These are phyloP conservation scores for Hyla sarda DNA, from an alignment of 2,113 vertebrate species.

Conservation along the genomic window DNA sequence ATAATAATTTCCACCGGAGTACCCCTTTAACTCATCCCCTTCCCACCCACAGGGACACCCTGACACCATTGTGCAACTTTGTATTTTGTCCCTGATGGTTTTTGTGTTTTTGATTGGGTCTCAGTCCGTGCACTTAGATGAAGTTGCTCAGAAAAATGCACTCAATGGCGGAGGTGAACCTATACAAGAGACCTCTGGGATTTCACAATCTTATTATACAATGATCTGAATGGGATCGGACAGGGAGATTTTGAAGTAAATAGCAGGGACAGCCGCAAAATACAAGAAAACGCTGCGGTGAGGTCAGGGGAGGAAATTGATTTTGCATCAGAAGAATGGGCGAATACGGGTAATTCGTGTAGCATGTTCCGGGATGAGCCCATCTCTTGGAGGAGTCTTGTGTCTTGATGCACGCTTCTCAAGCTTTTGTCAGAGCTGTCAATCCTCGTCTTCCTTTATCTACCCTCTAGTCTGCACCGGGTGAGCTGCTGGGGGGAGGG, in stretches of 20 bases:
- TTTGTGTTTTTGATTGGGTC: conserved; percentile 55
- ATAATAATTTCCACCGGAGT: too few relatives aligned
- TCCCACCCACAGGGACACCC: neutral
- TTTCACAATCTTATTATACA: conserved; percentile 63
- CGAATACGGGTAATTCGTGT: conserved; percentile 60
- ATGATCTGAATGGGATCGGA: conserved; percentile 56
- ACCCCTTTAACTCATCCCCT: too few relatives aligned
- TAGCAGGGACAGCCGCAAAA: conserved; percentile 22
- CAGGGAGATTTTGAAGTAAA: conserved; percentile 27
- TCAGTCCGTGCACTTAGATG: conserved; percentile 48
- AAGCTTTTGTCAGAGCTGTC: conserved; percentile 57
- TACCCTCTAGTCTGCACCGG: conserved; percentile 40
- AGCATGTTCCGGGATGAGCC: conserved; percentile 51
- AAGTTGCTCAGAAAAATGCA: conserved; percentile 59
- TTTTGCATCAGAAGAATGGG: conserved; percentile 64
- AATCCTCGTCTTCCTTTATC: conserved; percentile 35
- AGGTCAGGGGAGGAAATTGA: conserved; percentile 60
- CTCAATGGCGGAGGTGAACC: conserved; percentile 61
- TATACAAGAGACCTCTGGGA: conserved; percentile 33
- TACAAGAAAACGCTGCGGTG: conserved; percentile 1
- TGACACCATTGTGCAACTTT: neutral
- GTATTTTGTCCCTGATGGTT: conserved; percentile 46
- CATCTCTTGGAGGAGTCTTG: conserved; percentile 50
- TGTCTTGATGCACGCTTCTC: conserved; percentile 45
- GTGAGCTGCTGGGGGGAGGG: neutral